phyloP scores from a whole-genome alignment of 2,888 invertebrate genomes.

The Ectemnius continuus region DNA sequence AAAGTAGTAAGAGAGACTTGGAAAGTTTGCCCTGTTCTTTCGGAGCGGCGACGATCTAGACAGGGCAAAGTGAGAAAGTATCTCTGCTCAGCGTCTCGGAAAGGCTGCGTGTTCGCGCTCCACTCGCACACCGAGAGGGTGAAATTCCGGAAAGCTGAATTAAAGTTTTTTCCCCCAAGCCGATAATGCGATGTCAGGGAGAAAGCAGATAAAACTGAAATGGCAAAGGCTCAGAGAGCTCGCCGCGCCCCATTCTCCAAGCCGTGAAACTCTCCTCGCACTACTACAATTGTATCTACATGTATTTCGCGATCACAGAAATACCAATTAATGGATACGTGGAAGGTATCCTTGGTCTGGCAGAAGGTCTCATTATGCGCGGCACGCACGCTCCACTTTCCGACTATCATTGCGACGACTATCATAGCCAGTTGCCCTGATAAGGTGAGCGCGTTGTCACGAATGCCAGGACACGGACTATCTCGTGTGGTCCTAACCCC shows the following conservation, averaged over 20 bases:
- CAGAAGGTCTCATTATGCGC: not conserved
- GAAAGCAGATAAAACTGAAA: not conserved
- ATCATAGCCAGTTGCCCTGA: conserved; percentile 25
- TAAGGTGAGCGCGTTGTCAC: conserved; percentile 20
- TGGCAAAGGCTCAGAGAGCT: not conserved
- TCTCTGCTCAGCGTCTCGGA: not conserved
- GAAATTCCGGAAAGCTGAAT: not conserved
- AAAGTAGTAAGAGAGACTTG: not conserved
- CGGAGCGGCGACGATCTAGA: not conserved
- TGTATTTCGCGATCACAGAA: not conserved
- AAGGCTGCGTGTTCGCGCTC: not conserved
- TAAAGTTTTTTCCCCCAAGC: not conserved
- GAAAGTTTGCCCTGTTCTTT: not conserved
- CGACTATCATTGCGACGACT: not conserved
- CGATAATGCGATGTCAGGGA: not conserved
- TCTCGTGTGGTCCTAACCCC: conserved; percentile 15
- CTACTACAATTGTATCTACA: not conserved
- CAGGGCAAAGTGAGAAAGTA: not conserved
- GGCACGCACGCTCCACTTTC: conserved; percentile 8
- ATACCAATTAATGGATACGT: not conserved
- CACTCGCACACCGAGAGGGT: not conserved
- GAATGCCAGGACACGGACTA: conserved; percentile 18
- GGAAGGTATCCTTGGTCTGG: not conserved
- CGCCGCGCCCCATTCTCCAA: not conserved
- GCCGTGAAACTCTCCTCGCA: not conserved